Conservation (phyloP, 2,888 invertebrate species). For the Seira musarum region DNA sequence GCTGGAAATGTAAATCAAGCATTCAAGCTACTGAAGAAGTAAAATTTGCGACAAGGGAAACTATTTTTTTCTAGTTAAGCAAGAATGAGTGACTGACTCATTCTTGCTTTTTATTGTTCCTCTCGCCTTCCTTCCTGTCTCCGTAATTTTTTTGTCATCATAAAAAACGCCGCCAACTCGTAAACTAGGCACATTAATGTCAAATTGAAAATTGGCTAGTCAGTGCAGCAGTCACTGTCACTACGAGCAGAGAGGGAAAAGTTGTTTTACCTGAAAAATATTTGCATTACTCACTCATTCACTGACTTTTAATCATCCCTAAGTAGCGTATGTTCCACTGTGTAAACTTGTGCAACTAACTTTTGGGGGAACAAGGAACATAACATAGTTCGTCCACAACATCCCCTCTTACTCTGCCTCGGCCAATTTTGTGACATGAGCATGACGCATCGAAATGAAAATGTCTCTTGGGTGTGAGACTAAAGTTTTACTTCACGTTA, state of each 20-base stretch:
- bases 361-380: no score
- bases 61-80: constrained; percentile 15
- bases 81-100: constrained; percentile 12
- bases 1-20: background rate
- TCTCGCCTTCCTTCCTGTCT: constrained; percentile 12
- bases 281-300: constrained; percentile 3
- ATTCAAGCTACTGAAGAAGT: background rate
- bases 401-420: background rate
- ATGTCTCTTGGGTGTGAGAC: no score
- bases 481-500: no score
- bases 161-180: constrained; percentile 12
- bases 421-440: no score
- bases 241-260: background rate
- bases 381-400: background rate
- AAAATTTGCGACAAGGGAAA: constrained; percentile 5
- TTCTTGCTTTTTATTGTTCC: background rate
- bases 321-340: background rate
- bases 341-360: background rate
- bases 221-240: background rate
- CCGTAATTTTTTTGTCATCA: background rate
- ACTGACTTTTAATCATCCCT: background rate
- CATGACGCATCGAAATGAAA: no score
- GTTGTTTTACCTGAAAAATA: background rate
- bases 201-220: constrained; percentile 7
- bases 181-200: constrained; percentile 11